Percentiles rank a stretch among this genome's conserved stretches.
Conservation (phyloP, 2,888 invertebrate genomes). For the Crossocerus cetratus region DNA sequence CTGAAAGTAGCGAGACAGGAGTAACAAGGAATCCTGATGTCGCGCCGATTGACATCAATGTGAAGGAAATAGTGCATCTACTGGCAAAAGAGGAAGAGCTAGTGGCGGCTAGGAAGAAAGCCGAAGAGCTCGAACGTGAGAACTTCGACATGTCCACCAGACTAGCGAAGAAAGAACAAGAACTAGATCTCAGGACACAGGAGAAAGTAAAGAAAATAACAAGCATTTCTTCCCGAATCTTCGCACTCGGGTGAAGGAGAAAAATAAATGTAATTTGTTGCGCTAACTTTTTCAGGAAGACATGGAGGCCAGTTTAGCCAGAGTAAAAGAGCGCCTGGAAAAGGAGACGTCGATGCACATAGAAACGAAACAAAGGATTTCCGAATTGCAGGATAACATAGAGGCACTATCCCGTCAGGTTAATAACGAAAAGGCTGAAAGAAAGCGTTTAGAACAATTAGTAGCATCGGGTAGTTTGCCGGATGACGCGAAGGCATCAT, state of each 20-base stretch:
- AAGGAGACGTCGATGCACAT: slow-evolving; percentile 92
- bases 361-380: slow-evolving; percentile 88
- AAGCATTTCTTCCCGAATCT: slow-evolving; percentile 15
- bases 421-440: slow-evolving; percentile 87
- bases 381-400: slow-evolving; percentile 81
- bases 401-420: slow-evolving; percentile 79
- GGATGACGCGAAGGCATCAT: slow-evolving; percentile 90
- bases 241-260: background rate
- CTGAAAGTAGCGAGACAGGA: slow-evolving; percentile 77
- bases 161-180: slow-evolving; percentile 94
- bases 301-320: slow-evolving; percentile 87
- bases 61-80: slow-evolving; percentile 92
- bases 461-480: slow-evolving; percentile 95
- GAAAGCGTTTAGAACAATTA: slow-evolving; percentile 89
- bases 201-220: slow-evolving; percentile 82
- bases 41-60: slow-evolving; percentile 91
- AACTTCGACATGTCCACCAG: slow-evolving; percentile 92
- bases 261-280: background rate
- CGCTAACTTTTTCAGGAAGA: slow-evolving; percentile 82
- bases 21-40: slow-evolving; percentile 88
- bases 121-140: slow-evolving; percentile 92
- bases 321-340: slow-evolving; percentile 92
- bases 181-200: slow-evolving; percentile 91
- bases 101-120: slow-evolving; percentile 90
- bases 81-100: slow-evolving; percentile 96